Conservation (phyloP, 2,113 vertebrate species). For the Circaetus gallicus region DNA sequence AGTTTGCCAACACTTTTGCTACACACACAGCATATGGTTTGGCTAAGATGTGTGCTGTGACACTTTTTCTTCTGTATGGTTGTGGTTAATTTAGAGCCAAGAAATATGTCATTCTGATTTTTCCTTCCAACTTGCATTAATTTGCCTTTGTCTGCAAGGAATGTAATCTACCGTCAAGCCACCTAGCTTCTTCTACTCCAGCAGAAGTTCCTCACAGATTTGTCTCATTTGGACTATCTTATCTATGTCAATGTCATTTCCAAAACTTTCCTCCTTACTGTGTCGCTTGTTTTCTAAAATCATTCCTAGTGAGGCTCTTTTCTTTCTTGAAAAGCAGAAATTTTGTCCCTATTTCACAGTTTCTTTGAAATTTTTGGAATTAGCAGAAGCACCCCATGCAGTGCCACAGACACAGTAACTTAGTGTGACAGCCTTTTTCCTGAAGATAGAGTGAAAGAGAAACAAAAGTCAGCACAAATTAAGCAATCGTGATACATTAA, state of each 20-base stretch:
- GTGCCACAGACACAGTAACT: background rate
- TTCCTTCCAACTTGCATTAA: background rate
- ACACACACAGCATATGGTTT: background rate
- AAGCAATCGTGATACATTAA: background rate
- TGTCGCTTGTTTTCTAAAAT: background rate
- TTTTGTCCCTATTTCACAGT: background rate
- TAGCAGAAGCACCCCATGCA: background rate
- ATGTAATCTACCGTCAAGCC: background rate
- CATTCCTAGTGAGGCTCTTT: background rate
- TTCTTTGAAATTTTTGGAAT: background rate
- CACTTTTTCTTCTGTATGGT: background rate
- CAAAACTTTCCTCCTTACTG: background rate
- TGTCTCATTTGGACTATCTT: background rate
- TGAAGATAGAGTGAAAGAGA: background rate
- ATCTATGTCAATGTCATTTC: background rate
- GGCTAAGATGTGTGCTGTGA: background rate
- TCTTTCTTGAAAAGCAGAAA: background rate
- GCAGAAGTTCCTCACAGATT: background rate
- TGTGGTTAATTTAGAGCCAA: constrained; percentile 22
- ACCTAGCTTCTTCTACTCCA: background rate
- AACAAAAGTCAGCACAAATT: background rate
- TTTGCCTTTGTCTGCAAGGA: background rate
- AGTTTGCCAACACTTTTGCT: background rate
- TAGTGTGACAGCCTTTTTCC: background rate
- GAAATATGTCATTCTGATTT: background rate